Conservation (phyloP, 2,113 vertebrate species). For the Carassius auratus region DNA sequence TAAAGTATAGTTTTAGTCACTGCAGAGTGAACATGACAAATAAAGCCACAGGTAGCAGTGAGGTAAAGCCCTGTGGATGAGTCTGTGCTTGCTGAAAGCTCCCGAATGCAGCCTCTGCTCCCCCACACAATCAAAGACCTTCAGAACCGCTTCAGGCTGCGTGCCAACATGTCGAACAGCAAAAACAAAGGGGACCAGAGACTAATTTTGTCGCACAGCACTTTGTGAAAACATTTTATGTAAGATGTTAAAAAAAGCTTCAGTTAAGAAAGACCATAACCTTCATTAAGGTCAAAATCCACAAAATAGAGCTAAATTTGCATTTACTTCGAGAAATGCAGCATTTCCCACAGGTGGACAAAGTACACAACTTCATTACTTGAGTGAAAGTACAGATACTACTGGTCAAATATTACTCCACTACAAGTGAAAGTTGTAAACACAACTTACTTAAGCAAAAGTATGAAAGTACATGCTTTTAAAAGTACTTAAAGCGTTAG, state of each 20-base stretch:
- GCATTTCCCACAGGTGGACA: not conserved
- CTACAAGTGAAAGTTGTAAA: too few species aligned
- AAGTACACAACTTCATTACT: too few species aligned
- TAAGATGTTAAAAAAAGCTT: slow-evolving; percentile 19
- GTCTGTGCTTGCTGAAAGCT: slow-evolving; percentile 6
- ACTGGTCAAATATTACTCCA: too few species aligned
- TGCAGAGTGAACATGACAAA: slow-evolving; percentile 42
- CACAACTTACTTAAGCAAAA: too few species aligned
- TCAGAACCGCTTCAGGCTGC: slow-evolving; percentile 5
- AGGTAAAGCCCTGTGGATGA: slow-evolving; percentile 38
- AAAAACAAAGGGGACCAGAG: not conserved
- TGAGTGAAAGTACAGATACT: too few species aligned
- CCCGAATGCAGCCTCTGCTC: slow-evolving; percentile 21
- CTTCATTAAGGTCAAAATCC: slow-evolving; percentile 3
- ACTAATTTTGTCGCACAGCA: not conserved
- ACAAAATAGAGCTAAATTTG: not conserved
- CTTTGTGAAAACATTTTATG: not conserved
- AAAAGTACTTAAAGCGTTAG: too few species aligned
- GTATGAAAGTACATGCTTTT: too few species aligned
- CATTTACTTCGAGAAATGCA: not conserved
- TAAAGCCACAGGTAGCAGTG: slow-evolving; percentile 43
- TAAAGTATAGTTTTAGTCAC: slow-evolving; percentile 44
- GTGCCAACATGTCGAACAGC: slow-evolving; percentile 7
- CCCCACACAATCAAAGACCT: slow-evolving; percentile 28
- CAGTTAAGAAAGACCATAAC: not conserved